phyloP scores from a whole-genome alignment of 2,113 vertebrate species.

The Misgurnus mizolepis region DNA sequence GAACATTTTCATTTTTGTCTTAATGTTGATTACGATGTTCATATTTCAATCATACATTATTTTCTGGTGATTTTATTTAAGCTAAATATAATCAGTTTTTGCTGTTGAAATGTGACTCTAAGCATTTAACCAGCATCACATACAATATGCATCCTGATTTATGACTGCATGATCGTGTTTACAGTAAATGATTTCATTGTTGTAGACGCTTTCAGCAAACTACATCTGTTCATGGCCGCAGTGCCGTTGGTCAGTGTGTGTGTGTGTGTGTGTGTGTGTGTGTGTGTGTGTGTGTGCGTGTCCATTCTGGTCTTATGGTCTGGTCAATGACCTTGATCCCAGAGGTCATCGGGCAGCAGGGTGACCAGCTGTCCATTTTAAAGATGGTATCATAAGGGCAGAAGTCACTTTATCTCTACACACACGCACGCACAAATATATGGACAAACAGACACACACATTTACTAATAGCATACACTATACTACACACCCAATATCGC shows the following conservation, averaged over 20 bases:
- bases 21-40: no score
- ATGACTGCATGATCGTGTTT: not conserved
- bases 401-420: slow-evolving; percentile 82
- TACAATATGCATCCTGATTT: not conserved
- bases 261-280: slow-evolving; percentile 36
- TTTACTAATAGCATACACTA: not conserved
- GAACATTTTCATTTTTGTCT: no score
- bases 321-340: slow-evolving; percentile 91
- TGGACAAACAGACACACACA: not conserved
- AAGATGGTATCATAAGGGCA: slow-evolving; percentile 81
- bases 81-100: no score
- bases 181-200: not conserved
- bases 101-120: not conserved
- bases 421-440: slow-evolving; percentile 27
- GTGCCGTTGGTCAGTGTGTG: slow-evolving; percentile 17
- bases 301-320: slow-evolving; percentile 72
- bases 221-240: slow-evolving; percentile 49
- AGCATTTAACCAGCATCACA: not conserved
- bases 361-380: slow-evolving; percentile 96
- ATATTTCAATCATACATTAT: no score
- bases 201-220: not conserved
- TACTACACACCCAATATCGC: slow-evolving; percentile 43
- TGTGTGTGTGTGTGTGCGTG: slow-evolving; percentile 41
- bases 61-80: no score
- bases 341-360: slow-evolving; percentile 96